Evolutionary conservation across 2,113 vertebrate species (phyloP).

Genomic region (Crotalus horridus): DNA sequence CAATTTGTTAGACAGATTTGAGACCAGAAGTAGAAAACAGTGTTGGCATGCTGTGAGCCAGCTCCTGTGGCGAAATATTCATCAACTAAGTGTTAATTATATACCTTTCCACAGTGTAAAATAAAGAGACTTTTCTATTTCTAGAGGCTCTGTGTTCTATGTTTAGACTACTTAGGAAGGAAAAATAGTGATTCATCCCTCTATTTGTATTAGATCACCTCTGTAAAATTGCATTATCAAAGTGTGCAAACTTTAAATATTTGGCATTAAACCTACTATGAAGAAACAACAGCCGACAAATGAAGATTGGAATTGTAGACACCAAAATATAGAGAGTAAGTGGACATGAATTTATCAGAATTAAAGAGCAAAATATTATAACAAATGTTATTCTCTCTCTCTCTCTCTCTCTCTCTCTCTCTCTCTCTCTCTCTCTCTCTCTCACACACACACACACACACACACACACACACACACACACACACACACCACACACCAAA

Average conservation of each 20-base stretch:
- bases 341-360: background rate
- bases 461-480: background rate
- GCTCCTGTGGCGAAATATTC: slow-evolving; percentile 53
- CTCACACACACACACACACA: background rate
- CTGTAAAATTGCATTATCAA: background rate
- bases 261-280: background rate
- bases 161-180: slow-evolving; percentile 9
- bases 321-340: background rate
- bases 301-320: background rate
- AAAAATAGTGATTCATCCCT: background rate
- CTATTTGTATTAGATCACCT: background rate
- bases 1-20: slow-evolving; percentile 18
- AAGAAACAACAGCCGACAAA: background rate
- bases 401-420: background rate
- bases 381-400: background rate
- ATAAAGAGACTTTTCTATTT: slow-evolving; percentile 20
- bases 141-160: background rate
- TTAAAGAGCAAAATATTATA: background rate
- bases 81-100: slow-evolving; percentile 48
- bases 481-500: background rate
- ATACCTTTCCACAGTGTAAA: slow-evolving; percentile 34
- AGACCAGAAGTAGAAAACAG: slow-evolving; percentile 49
- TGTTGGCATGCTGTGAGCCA: slow-evolving; percentile 44
- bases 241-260: background rate
- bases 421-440: background rate